Evolutionary conservation across 2,797 vertebrate species (phyloP).

Genomic region (Schizothorax lantsangensis): DNA sequence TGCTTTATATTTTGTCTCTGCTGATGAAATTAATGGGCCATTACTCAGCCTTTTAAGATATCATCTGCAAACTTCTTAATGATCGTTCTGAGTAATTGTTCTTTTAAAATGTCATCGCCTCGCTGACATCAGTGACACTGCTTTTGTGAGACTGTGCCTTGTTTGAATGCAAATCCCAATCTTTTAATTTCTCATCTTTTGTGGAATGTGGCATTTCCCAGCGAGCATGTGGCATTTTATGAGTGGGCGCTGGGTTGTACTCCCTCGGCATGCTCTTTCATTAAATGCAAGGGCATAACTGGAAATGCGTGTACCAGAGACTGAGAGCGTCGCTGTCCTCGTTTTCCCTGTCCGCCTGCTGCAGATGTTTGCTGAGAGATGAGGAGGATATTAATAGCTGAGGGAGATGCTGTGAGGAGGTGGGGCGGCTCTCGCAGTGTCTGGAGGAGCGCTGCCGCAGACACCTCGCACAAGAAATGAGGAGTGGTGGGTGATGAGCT

Average conservation of each 20-base stretch:
- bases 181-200: constrained; percentile 35
- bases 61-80: constrained; percentile 34
- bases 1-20: background rate
- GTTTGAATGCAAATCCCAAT: constrained; percentile 31
- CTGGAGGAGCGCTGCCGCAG: constrained; percentile 22
- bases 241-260: constrained; percentile 53
- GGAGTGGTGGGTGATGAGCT: constrained; percentile 7
- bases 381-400: constrained; percentile 71
- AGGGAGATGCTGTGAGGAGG: constrained; percentile 55
- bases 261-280: constrained; percentile 37
- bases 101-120: constrained; percentile 44
- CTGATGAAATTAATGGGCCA: constrained; percentile 26
- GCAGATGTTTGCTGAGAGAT: constrained; percentile 70
- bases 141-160: constrained; percentile 18
- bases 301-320: background rate
- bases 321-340: constrained; percentile 48
- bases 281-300: constrained; percentile 39
- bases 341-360: constrained; percentile 63
- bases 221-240: constrained; percentile 37
- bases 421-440: constrained; percentile 27
- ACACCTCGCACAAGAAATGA: constrained; percentile 17
- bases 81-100: constrained; percentile 34
- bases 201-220: constrained; percentile 42
- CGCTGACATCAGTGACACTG: constrained; percentile 15
- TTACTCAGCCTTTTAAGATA: constrained; percentile 39